Conservation (phyloP, 2,888 invertebrate genomes). For the Mechanitis mazaeus region DNA sequence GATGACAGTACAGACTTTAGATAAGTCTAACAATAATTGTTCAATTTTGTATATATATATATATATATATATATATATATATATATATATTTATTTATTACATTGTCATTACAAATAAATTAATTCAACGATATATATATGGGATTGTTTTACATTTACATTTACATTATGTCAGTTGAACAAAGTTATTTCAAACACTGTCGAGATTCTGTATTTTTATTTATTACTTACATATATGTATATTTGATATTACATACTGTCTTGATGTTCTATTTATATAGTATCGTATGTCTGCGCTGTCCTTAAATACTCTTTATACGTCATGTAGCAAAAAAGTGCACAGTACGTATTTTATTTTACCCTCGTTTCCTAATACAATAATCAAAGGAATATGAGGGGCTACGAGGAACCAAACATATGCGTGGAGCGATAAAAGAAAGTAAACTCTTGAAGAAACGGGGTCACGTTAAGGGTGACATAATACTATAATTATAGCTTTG, state of each 20-base stretch:
- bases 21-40: neutral
- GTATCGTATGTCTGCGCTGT: conserved; percentile 11
- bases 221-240: too few species aligned
- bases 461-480: conserved; percentile 44
- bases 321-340: conserved; percentile 65
- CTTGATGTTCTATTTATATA: neutral
- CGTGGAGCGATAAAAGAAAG: conserved; percentile 62
- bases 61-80: too few species aligned
- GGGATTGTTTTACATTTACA: too few species aligned
- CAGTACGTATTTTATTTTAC: conserved; percentile 55
- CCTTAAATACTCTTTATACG: conserved; percentile 33
- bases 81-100: too few species aligned
- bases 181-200: too few species aligned
- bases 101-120: too few species aligned
- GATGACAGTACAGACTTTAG: conserved; percentile 12
- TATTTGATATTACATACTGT: neutral
- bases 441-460: conserved; percentile 44
- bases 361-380: conserved; percentile 69
- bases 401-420: conserved; percentile 67
- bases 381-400: conserved; percentile 72
- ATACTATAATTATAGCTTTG: conserved; percentile 19
- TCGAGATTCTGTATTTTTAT: too few species aligned
- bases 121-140: too few species aligned
- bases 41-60: neutral
- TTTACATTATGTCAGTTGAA: too few species aligned